Evolutionary conservation across 2,113 vertebrate genomes (phyloP).

Genomic region (Oncorhynchus gorbuscha): DNA sequence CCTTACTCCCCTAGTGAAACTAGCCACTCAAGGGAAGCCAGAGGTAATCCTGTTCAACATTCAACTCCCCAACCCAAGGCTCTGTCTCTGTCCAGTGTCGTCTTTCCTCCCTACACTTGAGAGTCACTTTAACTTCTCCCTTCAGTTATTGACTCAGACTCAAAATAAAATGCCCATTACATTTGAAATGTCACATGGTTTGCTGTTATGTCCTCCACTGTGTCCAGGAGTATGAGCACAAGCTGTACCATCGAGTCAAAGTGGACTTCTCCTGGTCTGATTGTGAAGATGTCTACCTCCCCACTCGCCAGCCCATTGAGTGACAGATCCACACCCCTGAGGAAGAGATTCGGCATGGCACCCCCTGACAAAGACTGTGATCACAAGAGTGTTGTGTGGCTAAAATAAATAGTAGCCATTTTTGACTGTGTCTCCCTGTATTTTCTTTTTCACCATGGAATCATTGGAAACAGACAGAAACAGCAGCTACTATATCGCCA

Average conservation of each 20-base stretch:
- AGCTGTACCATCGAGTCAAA: slow-evolving; percentile 81
- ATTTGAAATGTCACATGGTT: not conserved
- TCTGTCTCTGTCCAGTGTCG: not conserved
- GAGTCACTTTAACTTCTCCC: not conserved
- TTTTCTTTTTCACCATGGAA: no score
- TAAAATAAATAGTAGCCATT: not conserved
- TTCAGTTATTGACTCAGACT: not conserved
- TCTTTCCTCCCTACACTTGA: not conserved
- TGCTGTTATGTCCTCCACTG: not conserved
- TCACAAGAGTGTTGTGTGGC: not conserved
- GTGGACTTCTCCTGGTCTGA: slow-evolving; percentile 84
- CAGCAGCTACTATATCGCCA: no score
- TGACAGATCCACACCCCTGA: slow-evolving; percentile 84
- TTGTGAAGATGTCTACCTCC: slow-evolving; percentile 71
- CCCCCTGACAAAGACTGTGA: no score
- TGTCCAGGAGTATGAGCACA: slow-evolving; percentile 78
- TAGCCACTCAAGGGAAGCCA: not conserved
- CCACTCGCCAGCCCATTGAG: slow-evolving; percentile 74
- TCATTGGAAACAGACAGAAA: no score
- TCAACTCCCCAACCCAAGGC: not conserved
- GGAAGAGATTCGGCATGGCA: slow-evolving; percentile 90
- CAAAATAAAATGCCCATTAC: not conserved
- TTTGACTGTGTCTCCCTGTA: no score
- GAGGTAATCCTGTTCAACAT: not conserved
- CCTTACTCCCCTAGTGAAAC: not conserved